Percentiles rank a stretch among this genome's conserved stretches.
Evolutionary conservation across 2,797 vertebrate genomes (phyloP).

Genomic region (Pantherophis vulpinus): DNA sequence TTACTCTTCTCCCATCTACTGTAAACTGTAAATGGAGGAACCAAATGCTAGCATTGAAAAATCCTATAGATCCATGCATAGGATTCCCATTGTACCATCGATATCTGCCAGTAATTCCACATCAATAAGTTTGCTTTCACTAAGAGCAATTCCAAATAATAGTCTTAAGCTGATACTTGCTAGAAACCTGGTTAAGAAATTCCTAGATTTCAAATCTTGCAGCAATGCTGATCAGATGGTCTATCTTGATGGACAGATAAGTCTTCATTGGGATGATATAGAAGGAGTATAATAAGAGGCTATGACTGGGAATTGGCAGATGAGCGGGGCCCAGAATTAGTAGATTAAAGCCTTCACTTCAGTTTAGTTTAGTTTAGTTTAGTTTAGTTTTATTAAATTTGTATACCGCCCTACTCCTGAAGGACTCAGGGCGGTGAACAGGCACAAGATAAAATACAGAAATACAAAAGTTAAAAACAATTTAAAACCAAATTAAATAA

Average conservation of each 20-base stretch:
- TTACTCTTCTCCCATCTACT: slow-evolving; percentile 32
- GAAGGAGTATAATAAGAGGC: neutral
- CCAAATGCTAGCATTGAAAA: slow-evolving; percentile 10
- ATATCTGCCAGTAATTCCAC: neutral
- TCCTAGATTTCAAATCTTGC: neutral
- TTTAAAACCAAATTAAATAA: too few species aligned
- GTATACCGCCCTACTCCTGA: too few species aligned
- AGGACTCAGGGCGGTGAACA: too few species aligned
- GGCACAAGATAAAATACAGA: too few species aligned
- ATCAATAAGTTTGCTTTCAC: neutral
- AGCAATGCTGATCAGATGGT: neutral
- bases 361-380: too few species aligned
- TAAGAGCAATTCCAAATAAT: neutral
- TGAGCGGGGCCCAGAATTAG: neutral
- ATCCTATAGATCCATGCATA: neutral
- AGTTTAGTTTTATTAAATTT: too few species aligned
- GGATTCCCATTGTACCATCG: neutral
- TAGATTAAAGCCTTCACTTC: neutral
- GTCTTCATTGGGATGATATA: neutral
- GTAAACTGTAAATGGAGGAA: slow-evolving; percentile 20
- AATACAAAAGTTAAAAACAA: too few species aligned
- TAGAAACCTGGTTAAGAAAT: neutral
- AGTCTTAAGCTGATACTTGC: neutral
- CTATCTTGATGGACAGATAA: neutral
- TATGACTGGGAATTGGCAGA: neutral